Percentiles rank a stretch among this genome's conserved stretches.
Evolutionary conservation across 30 jellyfish, hydroid and myxozoan genomes (phyloP).

Genomic region (Morbakka virulenta): DNA sequence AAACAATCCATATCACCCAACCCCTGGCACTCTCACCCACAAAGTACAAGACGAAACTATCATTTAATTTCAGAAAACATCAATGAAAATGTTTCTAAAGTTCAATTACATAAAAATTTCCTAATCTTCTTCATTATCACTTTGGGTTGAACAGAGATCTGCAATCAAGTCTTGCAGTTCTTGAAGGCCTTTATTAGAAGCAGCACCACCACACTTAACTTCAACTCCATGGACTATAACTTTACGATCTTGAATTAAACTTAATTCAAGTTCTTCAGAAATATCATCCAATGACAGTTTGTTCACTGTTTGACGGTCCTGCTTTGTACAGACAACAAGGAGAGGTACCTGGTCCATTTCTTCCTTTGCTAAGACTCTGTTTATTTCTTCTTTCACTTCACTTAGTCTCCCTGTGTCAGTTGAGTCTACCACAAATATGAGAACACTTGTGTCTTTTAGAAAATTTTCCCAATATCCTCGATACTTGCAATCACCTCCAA

Average conservation of each 20-base stretch:
- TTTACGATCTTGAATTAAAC: not conserved
- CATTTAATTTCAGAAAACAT: too few species aligned
- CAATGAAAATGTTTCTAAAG: too few species aligned
- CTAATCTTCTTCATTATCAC: not conserved
- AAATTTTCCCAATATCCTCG: slow-evolving; percentile 45
- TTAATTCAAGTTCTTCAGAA: not conserved
- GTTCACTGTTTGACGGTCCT: slow-evolving; percentile 18
- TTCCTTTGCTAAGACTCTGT: not conserved
- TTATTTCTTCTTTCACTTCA: slow-evolving; percentile 13
- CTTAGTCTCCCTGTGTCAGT: slow-evolving; percentile 1
- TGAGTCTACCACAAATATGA: slow-evolving; percentile 55
- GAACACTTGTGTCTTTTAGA: slow-evolving; percentile 18
- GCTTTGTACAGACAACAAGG: slow-evolving; percentile 36
- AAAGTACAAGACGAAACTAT: too few species aligned
- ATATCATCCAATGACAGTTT: slow-evolving; percentile 4
- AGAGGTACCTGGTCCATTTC: slow-evolving; percentile 24
- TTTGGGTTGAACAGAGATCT: not conserved
- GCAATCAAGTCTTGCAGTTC: slow-evolving; percentile 24
- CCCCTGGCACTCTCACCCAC: too few species aligned
- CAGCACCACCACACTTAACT: slow-evolving; percentile 64
- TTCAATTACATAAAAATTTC: too few species aligned
- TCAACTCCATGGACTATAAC: slow-evolving; percentile 25
- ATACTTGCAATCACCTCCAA: slow-evolving; percentile 60
- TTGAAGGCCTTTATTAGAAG: slow-evolving; percentile 21
- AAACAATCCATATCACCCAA: too few species aligned